Conservation (phyloP, 2,113 vertebrate species). For the Anarhynchus alexandrinus region DNA sequence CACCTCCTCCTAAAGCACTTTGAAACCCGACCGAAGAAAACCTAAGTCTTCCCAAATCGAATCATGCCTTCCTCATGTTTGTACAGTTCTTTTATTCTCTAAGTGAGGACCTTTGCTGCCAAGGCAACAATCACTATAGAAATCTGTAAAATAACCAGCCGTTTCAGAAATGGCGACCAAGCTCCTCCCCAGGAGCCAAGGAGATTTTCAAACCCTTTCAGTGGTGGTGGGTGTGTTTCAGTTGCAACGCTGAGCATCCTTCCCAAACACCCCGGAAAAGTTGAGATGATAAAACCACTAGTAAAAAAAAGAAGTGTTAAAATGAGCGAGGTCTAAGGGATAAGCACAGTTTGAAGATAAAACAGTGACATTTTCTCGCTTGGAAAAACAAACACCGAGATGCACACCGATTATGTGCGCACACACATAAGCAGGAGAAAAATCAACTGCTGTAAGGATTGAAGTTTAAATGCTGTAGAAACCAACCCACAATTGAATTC, state of each 20-base stretch:
- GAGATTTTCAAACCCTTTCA: not conserved
- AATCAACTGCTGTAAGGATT: not conserved
- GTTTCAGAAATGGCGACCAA: not conserved
- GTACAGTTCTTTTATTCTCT: not conserved
- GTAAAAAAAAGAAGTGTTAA: rapidly evolving
- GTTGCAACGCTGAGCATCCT: not conserved
- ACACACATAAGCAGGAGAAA: not conserved
- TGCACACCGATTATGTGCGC: not conserved
- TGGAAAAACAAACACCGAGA: not conserved
- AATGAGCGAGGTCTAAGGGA: rapidly evolving
- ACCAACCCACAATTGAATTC: not conserved
- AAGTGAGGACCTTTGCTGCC: not conserved
- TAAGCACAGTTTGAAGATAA: not conserved
- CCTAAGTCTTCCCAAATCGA: not conserved
- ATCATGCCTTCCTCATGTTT: not conserved
- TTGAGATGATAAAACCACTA: rapidly evolving
- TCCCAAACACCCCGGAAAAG: not conserved
- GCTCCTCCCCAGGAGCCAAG: not conserved
- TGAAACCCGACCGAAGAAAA: not conserved
- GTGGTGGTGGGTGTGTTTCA: not conserved
- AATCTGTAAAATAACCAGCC: not conserved
- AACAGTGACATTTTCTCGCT: not conserved
- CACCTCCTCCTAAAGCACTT: not conserved
- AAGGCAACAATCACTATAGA: slow-evolving; percentile 52
- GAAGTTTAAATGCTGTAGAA: not conserved